Evolutionary conservation across 1,140 invertebrate genomes (phyloP), one percentile per base, ranked within the genome.

Genomic region (Leptinotarsa lineolata): DNA sequence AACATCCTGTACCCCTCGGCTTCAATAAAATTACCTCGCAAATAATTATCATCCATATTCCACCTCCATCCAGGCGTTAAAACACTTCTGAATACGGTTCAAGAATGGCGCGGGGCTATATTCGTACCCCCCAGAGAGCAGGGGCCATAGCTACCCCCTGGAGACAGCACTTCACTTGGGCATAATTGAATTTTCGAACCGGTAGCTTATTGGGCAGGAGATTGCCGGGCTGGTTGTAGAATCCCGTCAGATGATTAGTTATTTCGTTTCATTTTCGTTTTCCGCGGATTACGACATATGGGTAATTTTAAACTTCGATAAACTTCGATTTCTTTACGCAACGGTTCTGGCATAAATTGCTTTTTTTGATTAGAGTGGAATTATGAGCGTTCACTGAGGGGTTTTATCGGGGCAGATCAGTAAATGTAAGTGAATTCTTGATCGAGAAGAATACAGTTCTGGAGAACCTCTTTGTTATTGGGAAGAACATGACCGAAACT

Each of bases 181-280:
- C 73, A 80, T 83, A 83, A 83, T 83, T 83, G 81, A 83, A 83
- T 83, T 82, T 82, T 79, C 77, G 80, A 79, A 79, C 78, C 78
- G 79, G 75, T 70, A 81, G 81, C 78, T 82, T 82, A 83, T 83
- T 82, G 81, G 80, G 81, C 75, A 77, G 80, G 77, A 79, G 80
- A 81, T 81, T 81, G 80, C 74, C 69, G 48, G 74, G 59, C 67
- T 71, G 46, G 64, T 71, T 21, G 21, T 22, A 48, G 8, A 69
- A 59, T 73, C 69, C 72, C 70, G 64, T 45, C 30, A 39, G 73
- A 66, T 78, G 78, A 81, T 81, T 81, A 81, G 80, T 79, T 81
- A 83, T 82, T 83, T 79, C 77, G 74, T 77, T 77, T 82, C 78
- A 76, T 78, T 79, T 80, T 71, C 20, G 48, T 74, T 74, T 21